Conservation (phyloP, 2,113 vertebrate species). For the Ptilorrhoa leucosticta region DNA sequence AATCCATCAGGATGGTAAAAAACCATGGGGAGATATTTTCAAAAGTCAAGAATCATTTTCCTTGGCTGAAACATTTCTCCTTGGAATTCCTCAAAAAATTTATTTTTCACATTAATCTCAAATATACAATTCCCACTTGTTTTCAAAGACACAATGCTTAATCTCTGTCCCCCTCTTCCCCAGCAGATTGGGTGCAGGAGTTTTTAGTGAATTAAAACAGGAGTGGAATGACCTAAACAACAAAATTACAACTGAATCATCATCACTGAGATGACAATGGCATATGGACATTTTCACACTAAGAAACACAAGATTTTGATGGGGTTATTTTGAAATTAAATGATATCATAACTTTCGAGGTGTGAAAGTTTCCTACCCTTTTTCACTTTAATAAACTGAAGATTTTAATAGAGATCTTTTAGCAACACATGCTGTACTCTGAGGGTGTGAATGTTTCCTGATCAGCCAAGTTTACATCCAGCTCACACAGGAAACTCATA, state of each 20-base stretch:
- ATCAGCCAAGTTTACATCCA: conserved; percentile 32
- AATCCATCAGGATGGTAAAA: not conserved
- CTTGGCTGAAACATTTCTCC: not conserved
- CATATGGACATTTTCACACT: not conserved
- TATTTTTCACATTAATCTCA: not conserved
- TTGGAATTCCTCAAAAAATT: not conserved
- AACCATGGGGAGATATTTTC: not conserved
- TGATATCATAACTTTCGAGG: not conserved
- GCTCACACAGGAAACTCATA: not conserved
- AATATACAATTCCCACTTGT: not conserved
- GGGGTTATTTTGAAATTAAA: conserved; percentile 3
- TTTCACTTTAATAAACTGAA: conserved; percentile 41
- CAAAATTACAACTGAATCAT: not conserved
- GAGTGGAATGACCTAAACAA: not conserved
- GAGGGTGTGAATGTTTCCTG: conserved; percentile 31
- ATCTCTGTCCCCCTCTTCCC: not conserved
- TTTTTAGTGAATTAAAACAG: not conserved
- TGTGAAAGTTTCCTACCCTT: conserved; percentile 10
- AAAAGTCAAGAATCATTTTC: not conserved
- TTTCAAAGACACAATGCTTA: not conserved
- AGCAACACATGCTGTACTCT: conserved; percentile 35
- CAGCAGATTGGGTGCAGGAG: not conserved
- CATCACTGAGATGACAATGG: not conserved
- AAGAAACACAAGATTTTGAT: conserved; percentile 5
- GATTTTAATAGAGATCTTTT: conserved; percentile 25